These are phyloP conservation scores for Timandra comae DNA, from an alignment of 2,888 invertebrate species.

Conservation along the genomic window DNA sequence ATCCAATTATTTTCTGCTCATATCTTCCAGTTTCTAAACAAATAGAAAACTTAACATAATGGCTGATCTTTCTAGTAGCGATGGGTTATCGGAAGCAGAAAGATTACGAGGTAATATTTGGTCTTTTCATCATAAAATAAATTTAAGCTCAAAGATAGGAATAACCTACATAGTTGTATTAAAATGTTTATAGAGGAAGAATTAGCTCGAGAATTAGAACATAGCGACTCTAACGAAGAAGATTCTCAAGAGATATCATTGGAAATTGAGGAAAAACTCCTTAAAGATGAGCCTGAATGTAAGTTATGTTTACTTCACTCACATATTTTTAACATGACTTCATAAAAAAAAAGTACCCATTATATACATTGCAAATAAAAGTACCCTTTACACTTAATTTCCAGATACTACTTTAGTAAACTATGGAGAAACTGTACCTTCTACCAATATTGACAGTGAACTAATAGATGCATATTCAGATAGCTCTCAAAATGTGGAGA, in stretches of 20 bases:
- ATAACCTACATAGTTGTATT: background rate
- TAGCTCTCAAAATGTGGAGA: conserved; percentile 53
- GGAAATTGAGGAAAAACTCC: conserved; percentile 66
- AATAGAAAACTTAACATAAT: no score
- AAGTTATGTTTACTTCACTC: conserved; percentile 18
- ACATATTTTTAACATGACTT: background rate
- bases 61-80: conserved; percentile 55
- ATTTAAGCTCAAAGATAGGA: background rate
- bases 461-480: conserved; percentile 55
- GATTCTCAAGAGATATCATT: conserved; percentile 68
- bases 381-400: conserved; percentile 13
- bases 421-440: conserved; percentile 52
- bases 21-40: no score
- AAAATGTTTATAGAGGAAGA: conserved; percentile 54
- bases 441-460: conserved; percentile 42
- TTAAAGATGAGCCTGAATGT: conserved; percentile 73
- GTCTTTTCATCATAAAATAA: no score
- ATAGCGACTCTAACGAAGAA: conserved; percentile 70
- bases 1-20: no score
- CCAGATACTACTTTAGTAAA: conserved; percentile 65
- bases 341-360: no score
- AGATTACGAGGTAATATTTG: conserved; percentile 62
- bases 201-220: conserved; percentile 62
- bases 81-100: conserved; percentile 56
- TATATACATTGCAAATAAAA: no score